Conservation (phyloP, 1,140 invertebrate genomes). For the Conopomorpha cramerella region DNA sequence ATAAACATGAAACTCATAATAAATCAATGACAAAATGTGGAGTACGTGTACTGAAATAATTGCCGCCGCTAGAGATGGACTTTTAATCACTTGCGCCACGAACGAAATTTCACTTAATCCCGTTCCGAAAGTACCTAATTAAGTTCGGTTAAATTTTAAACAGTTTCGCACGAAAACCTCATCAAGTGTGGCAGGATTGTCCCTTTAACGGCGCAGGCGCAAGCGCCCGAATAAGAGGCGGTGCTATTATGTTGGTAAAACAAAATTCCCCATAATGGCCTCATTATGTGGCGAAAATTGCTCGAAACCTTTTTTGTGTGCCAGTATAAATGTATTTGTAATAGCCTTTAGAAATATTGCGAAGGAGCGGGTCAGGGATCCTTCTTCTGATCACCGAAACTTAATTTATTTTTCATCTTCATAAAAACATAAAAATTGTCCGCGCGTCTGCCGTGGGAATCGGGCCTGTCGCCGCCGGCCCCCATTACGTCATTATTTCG, state of each 20-base stretch:
- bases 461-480: conserved; percentile 51
- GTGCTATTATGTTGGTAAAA: conserved; percentile 60
- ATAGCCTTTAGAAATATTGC: conserved; percentile 59
- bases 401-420: conserved; percentile 48
- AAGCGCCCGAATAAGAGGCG: conserved; percentile 47
- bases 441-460: conserved; percentile 50
- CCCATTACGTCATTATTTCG: conserved; percentile 58
- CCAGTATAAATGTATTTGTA: conserved; percentile 60
- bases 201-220: conserved; percentile 41
- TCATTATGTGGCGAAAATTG: conserved; percentile 60
- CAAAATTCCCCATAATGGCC: conserved; percentile 58
- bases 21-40: no score
- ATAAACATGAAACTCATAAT: no score
- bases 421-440: conserved; percentile 40
- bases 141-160: no score
- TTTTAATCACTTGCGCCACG: no score
- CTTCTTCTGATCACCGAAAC: conserved; percentile 54
- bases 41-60: no score
- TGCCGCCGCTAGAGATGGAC: no score
- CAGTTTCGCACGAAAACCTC: conserved; percentile 53
- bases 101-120: no score
- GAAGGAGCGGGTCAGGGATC: conserved; percentile 43
- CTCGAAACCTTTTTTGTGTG: conserved; percentile 52
- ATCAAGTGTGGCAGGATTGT: conserved; percentile 48
- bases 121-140: no score